Evolutionary conservation across 1,140 invertebrate genomes (phyloP).

Genomic region (Pogonognathellus flavescens): DNA sequence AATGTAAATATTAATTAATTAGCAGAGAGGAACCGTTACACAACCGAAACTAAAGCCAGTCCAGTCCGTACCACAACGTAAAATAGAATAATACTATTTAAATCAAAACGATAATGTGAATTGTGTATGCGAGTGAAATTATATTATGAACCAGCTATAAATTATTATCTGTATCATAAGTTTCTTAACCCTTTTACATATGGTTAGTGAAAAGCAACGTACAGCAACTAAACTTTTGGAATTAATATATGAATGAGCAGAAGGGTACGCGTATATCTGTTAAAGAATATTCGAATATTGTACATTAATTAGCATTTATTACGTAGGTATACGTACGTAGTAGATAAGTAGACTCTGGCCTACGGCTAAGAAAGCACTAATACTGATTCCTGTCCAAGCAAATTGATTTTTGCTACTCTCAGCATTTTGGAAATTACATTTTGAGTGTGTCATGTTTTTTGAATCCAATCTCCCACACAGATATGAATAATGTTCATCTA

Average conservation of each 20-base stretch:
- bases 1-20: neutral
- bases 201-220: neutral
- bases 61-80: conserved; percentile 40
- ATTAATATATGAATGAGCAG: too few species aligned
- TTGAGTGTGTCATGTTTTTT: neutral
- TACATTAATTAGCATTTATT: too few species aligned
- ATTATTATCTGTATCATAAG: neutral
- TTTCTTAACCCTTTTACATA: neutral
- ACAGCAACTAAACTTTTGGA: too few species aligned
- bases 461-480: conserved; percentile 1
- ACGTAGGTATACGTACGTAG: neutral
- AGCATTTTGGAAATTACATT: conserved; percentile 30
- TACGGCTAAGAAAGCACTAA: conserved; percentile 11
- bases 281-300: too few species aligned
- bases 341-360: neutral
- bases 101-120: neutral
- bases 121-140: neutral
- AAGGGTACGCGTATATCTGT: too few species aligned
- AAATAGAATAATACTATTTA: neutral
- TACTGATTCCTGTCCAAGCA: conserved; percentile 23
- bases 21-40: neutral
- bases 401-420: conserved; percentile 20
- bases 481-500: conserved; percentile 7
- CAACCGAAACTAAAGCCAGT: conserved; percentile 37
- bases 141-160: neutral